Evolutionary conservation across 1,140 invertebrate genomes (phyloP).

Genomic region (Asbolus verrucosus): DNA sequence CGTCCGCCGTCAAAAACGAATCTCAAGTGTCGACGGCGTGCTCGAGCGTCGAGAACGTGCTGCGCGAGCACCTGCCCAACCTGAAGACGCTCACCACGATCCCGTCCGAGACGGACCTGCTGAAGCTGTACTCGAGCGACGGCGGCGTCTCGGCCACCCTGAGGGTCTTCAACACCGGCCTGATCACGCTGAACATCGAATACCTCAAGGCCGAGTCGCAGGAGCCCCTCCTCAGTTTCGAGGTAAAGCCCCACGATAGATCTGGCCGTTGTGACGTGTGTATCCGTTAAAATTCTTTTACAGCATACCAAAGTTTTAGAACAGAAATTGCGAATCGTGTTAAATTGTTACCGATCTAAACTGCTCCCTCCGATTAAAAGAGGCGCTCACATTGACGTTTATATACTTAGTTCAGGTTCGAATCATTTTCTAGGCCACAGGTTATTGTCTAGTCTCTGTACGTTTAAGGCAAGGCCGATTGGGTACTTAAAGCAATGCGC

Average conservation of each 20-base stretch:
- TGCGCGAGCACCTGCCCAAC: constrained; percentile 76
- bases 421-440: constrained; percentile 50
- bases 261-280: not conserved
- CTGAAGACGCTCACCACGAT: constrained; percentile 71
- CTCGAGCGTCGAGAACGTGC: constrained; percentile 74
- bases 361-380: constrained; percentile 85
- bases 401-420: constrained; percentile 88
- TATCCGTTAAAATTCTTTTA: constrained; percentile 45
- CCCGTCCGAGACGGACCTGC: constrained; percentile 73
- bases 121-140: constrained; percentile 77
- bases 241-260: constrained; percentile 70
- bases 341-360: constrained; percentile 82
- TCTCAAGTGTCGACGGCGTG: constrained; percentile 75
- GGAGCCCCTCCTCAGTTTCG: constrained; percentile 76
- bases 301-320: constrained; percentile 77
- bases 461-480: too few relatives aligned
- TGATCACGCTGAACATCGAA: constrained; percentile 84
- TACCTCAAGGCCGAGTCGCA: constrained; percentile 81
- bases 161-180: constrained; percentile 77
- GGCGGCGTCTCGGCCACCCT: constrained; percentile 76
- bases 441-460: too few relatives aligned
- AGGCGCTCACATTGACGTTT: constrained; percentile 85
- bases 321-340: constrained; percentile 76
- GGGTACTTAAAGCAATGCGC: too few relatives aligned
- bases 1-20: constrained; percentile 73